Evolutionary conservation across 92 coral and sea anemone genomes (phyloP).

Genomic region (Bergia sp.): DNA sequence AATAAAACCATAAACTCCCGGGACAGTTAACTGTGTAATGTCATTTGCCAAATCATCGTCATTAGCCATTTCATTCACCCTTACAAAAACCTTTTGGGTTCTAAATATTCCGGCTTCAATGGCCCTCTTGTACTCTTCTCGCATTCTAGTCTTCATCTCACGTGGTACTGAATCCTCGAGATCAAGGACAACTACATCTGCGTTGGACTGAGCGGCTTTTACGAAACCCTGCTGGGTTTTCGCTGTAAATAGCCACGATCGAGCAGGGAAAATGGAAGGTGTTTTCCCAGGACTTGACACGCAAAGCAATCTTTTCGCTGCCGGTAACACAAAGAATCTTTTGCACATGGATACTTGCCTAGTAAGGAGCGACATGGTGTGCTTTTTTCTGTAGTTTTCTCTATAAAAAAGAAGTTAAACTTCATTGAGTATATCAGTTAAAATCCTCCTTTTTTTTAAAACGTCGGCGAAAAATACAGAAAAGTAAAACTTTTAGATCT

Average conservation of each 20-base stretch:
- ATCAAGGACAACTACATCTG: constrained; percentile 50
- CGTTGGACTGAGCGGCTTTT: constrained; percentile 38
- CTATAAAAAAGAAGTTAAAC: not conserved
- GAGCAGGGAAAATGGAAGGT: constrained; percentile 13
- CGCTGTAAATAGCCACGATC: constrained; percentile 48
- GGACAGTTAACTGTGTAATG: constrained; percentile 4
- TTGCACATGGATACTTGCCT: not conserved
- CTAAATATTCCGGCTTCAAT: constrained; percentile 19
- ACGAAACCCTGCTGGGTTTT: constrained; percentile 33
- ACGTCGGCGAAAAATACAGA: no score
- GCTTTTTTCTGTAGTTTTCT: not conserved
- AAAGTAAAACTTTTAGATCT: no score
- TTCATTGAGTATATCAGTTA: no score
- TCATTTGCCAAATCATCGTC: constrained; percentile 22
- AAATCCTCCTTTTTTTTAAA: no score
- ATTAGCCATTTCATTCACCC: constrained; percentile 30
- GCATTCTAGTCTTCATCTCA: constrained; percentile 22
- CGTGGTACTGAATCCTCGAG: constrained; percentile 42
- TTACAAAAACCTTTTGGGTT: constrained; percentile 29
- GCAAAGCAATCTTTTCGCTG: not conserved
- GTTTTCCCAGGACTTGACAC: not conserved
- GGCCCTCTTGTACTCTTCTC: constrained; percentile 20
- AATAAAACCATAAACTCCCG: constrained; percentile 32
- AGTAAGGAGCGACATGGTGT: not conserved
- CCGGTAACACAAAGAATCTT: not conserved